Evolutionary conservation across 2,113 vertebrate genomes (phyloP).

Genomic region (Archocentrus centrarchus): DNA sequence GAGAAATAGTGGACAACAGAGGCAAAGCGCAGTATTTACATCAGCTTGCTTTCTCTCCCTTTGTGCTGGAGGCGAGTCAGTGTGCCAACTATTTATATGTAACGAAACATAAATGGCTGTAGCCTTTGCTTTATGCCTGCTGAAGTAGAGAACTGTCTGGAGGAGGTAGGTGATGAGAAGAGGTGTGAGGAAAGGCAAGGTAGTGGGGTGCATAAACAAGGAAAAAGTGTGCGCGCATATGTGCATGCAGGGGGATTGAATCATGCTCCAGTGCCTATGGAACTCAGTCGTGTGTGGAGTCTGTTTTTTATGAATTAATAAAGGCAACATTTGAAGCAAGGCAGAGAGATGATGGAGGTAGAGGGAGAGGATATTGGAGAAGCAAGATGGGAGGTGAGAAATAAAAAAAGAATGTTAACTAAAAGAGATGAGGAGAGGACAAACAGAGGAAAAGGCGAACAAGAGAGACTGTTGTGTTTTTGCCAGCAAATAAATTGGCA

Average conservation of each 20-base stretch:
- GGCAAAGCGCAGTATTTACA: conserved; percentile 36
- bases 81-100: conserved; percentile 83
- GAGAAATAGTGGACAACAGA: conserved; percentile 4
- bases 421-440: conserved; percentile 35
- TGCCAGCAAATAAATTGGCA: conserved; percentile 55
- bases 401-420: neutral
- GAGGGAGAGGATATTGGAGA: conserved; percentile 49
- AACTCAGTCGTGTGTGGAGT: conserved; percentile 85
- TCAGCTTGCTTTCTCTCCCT: conserved; percentile 51
- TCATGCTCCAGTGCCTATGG: conserved; percentile 83
- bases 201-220: conserved; percentile 42
- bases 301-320: conserved; percentile 94
- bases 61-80: conserved; percentile 67
- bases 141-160: conserved; percentile 39
- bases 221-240: conserved; percentile 7
- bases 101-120: conserved; percentile 60
- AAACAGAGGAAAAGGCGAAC: conserved; percentile 26
- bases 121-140: conserved; percentile 21
- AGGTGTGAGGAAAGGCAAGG: conserved; percentile 26
- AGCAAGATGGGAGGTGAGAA: neutral
- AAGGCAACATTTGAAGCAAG: conserved; percentile 85
- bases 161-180: conserved; percentile 58
- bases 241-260: conserved; percentile 28
- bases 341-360: conserved; percentile 53
- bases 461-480: conserved; percentile 60